Evolutionary conservation across 2,797 vertebrate genomes (phyloP).

Genomic region (Acanthurus leucopareius): DNA sequence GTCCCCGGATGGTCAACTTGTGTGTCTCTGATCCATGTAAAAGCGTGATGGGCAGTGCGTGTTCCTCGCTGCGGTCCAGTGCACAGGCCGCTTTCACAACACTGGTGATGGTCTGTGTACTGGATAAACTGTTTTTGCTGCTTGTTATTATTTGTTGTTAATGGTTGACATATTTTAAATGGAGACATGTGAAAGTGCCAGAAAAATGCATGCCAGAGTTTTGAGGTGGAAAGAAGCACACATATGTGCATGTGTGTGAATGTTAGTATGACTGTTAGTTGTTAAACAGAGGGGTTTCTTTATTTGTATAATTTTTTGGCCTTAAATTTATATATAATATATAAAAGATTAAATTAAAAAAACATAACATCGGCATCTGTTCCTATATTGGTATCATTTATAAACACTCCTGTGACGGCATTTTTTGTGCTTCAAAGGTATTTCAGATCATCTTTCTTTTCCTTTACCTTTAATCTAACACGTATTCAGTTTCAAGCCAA

Average conservation of each 20-base stretch:
- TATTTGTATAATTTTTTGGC: no score
- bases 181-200: conserved; percentile 63
- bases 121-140: conserved; percentile 80
- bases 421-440: background rate
- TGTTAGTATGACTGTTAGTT: background rate
- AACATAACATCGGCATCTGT: background rate
- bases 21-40: conserved; percentile 60
- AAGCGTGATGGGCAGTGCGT: conserved; percentile 61
- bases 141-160: conserved; percentile 88
- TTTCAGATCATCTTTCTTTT: conserved; percentile 16
- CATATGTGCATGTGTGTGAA: background rate
- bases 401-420: background rate
- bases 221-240: background rate
- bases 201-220: conserved; percentile 29
- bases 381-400: background rate
- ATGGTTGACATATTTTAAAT: conserved; percentile 83
- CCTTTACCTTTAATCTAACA: background rate
- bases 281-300: background rate
- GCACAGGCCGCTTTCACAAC: conserved; percentile 83
- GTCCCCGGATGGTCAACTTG: conserved; percentile 72
- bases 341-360: no score
- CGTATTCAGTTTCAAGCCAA: conserved; percentile 1
- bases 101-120: conserved; percentile 69
- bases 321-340: no score
- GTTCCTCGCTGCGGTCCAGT: conserved; percentile 73